A percentile compares a stretch with the other conserved stretches of the same genome.
phyloP scores from a whole-genome alignment of 2,113 vertebrate species.

The Corythornis cristatus region DNA sequence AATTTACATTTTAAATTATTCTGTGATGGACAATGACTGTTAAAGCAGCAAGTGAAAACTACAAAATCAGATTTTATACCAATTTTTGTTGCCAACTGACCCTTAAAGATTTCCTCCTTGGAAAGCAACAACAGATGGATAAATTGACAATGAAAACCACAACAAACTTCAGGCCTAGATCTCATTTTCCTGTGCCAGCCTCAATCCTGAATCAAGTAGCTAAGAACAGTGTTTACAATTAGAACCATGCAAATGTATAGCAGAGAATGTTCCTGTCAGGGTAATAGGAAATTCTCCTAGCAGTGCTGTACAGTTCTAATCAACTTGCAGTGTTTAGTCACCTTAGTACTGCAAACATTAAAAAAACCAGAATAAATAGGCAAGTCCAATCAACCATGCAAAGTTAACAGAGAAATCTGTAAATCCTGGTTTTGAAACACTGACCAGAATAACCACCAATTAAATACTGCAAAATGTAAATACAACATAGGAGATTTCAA shows the following conservation, averaged over 20 bases:
- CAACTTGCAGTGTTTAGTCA: not conserved
- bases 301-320: not conserved
- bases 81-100: not conserved
- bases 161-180: not conserved
- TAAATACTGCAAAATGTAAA: not conserved
- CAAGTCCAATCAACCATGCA: not conserved
- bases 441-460: not conserved
- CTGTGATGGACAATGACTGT: not conserved
- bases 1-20: not conserved
- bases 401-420: not conserved
- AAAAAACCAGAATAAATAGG: not conserved
- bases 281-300: not conserved
- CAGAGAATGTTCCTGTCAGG: not conserved
- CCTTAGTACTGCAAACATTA: not conserved
- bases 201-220: not conserved
- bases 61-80: not conserved
- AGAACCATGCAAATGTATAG: not conserved
- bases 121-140: not conserved
- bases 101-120: not conserved
- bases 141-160: conserved; percentile 9
- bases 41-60: conserved; percentile 2
- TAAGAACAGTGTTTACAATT: not conserved
- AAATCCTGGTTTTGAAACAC: not conserved
- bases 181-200: not conserved
- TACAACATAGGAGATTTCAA: not conserved